Conservation (phyloP, 2,113 vertebrate species). For the Apistogramma diplotaenia region DNA sequence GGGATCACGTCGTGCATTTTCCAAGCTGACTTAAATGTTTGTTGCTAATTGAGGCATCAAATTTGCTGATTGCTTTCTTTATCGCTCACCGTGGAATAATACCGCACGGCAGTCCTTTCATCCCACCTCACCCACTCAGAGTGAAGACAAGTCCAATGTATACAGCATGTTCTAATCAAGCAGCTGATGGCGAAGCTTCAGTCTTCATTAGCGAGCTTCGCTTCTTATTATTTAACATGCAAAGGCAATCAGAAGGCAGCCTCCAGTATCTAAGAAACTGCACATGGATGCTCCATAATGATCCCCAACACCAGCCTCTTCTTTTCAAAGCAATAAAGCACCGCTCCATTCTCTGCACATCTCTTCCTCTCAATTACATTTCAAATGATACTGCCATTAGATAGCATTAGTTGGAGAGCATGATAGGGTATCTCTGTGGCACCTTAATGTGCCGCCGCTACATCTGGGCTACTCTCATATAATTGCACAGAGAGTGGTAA, state of each 20-base stretch:
- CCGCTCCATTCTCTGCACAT: constrained; percentile 5
- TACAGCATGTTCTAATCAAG: neutral
- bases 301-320: constrained; percentile 19
- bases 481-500: constrained; percentile 16
- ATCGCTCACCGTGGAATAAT: neutral
- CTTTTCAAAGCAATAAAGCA: constrained; percentile 41
- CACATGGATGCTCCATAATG: constrained; percentile 15
- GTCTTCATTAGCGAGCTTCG: neutral
- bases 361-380: constrained; percentile 56
- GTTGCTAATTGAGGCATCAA: neutral
- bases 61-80: neutral
- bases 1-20: neutral
- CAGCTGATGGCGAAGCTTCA: neutral
- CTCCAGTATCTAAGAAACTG: constrained; percentile 27
- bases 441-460: constrained; percentile 5
- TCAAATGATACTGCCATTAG: constrained; percentile 36
- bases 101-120: neutral
- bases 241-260: constrained; percentile 17
- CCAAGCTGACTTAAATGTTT: neutral
- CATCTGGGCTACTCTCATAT: neutral
- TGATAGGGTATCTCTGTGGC: neutral
- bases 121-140: neutral
- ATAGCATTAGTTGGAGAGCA: constrained; percentile 11
- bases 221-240: constrained; percentile 24
- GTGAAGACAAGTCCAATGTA: neutral